A percentile compares a stretch with the other conserved stretches of the same genome.
phyloP scores from a whole-genome alignment of 2,888 invertebrate species.

The Glaucopsyche alexis region DNA sequence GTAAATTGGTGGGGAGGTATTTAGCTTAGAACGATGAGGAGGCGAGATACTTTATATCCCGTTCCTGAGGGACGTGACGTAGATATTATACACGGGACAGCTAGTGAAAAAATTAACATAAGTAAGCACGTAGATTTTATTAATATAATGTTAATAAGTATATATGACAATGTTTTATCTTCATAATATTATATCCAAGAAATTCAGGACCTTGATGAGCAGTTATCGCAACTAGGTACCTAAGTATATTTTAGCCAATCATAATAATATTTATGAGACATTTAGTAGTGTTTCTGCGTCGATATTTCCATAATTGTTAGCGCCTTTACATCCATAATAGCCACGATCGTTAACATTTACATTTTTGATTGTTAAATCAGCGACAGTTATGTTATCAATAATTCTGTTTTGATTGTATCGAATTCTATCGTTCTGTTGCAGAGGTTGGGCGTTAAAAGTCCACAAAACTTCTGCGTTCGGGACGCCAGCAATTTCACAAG shows the following conservation, averaged over 20 bases:
- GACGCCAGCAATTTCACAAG: conserved; percentile 52
- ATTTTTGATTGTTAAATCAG: conserved; percentile 52
- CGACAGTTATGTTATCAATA: conserved; percentile 39
- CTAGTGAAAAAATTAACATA: too few relatives aligned
- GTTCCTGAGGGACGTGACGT: too few relatives aligned
- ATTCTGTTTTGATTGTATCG: conserved; percentile 34
- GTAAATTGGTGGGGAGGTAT: too few relatives aligned
- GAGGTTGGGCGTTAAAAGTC: conserved; percentile 53
- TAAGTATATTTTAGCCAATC: too few relatives aligned
- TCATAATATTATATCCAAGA: too few relatives aligned
- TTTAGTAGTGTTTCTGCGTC: conserved; percentile 49
- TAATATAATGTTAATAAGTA: too few relatives aligned
- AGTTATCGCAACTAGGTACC: background rate
- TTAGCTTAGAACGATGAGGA: too few relatives aligned
- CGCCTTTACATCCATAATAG: conserved; percentile 61
- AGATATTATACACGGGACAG: too few relatives aligned
- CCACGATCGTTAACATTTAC: conserved; percentile 53
- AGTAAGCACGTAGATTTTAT: too few relatives aligned
- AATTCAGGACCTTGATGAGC: too few relatives aligned
- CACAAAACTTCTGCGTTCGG: conserved; percentile 51
- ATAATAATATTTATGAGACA: background rate
- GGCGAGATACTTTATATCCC: too few relatives aligned
- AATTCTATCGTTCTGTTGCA: conserved; percentile 43
- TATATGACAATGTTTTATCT: too few relatives aligned
- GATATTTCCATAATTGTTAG: conserved; percentile 51